Evolutionary conservation across 1,140 invertebrate genomes (phyloP).

Genomic region (Lethrus apterus): DNA sequence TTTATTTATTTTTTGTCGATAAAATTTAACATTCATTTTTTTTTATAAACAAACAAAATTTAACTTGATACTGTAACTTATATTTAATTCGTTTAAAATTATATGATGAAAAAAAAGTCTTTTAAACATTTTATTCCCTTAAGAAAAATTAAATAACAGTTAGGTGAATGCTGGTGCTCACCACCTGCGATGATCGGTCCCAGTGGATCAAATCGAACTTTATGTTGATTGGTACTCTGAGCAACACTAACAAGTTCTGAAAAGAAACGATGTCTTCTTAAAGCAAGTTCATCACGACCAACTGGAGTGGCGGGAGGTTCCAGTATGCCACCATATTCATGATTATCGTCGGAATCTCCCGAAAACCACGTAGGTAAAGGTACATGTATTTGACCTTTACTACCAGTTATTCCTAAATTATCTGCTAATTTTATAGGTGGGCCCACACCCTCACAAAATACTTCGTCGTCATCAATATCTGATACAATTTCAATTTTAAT

Average conservation of each 20-base stretch:
- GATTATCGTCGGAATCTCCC: conserved; percentile 35
- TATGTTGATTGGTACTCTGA: conserved; percentile 62
- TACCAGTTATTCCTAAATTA: conserved; percentile 24
- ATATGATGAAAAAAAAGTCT: too few relatives aligned
- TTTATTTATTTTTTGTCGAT: too few relatives aligned
- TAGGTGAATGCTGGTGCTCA: conserved; percentile 33
- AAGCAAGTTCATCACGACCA: conserved; percentile 65
- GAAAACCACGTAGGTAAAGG: conserved; percentile 27
- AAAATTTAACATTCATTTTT: too few relatives aligned
- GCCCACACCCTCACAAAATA: conserved; percentile 39
- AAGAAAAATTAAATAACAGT: conserved; percentile 5
- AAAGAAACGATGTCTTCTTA: conserved; percentile 67
- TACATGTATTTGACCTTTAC: conserved; percentile 9
- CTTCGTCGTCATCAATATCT: conserved; percentile 41
- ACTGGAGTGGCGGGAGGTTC: conserved; percentile 67
- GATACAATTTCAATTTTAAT: conserved; percentile 17
- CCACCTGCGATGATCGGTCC: conserved; percentile 58
- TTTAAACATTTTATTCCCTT: too few relatives aligned
- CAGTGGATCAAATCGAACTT: conserved; percentile 64
- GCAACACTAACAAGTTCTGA: conserved; percentile 65
- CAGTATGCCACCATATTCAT: conserved; percentile 46
- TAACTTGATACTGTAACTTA: too few relatives aligned
- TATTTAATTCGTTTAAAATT: too few relatives aligned
- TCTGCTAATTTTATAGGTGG: conserved; percentile 24
- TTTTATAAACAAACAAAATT: too few relatives aligned